Evolutionary conservation across 1,140 invertebrate species (phyloP).

Genomic region (Acarapis woodi): DNA sequence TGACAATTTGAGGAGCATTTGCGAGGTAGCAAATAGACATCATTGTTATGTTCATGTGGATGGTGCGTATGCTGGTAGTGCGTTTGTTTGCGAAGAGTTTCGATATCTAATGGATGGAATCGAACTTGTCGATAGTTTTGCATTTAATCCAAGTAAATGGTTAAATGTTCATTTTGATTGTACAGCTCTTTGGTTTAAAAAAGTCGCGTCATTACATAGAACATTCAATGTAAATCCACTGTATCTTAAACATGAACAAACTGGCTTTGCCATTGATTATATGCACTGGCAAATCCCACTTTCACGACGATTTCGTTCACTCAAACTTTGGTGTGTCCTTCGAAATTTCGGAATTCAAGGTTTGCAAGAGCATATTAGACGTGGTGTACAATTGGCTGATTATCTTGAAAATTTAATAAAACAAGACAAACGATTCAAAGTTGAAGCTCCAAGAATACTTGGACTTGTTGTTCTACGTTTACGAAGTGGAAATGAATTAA

Average conservation of each 20-base stretch:
- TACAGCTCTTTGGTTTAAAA: constrained; percentile 65
- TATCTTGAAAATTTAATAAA: constrained; percentile 38
- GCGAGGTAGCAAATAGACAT: constrained; percentile 39
- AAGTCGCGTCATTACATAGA: constrained; percentile 56
- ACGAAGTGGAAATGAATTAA: constrained; percentile 57
- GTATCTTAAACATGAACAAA: constrained; percentile 89
- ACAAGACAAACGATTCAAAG: constrained; percentile 41
- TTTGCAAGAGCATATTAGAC: constrained; percentile 41
- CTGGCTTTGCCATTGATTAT: constrained; percentile 79
- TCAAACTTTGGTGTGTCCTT: constrained; percentile 84
- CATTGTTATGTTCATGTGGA: constrained; percentile 61
- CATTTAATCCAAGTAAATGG: constrained; percentile 93
- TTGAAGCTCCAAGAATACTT: constrained; percentile 34
- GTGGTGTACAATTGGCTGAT: constrained; percentile 38
- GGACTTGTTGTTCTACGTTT: constrained; percentile 65
- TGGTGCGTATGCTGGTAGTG: constrained; percentile 58
- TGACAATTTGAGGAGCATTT: constrained; percentile 52
- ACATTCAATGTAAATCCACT: constrained; percentile 88
- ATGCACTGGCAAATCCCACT: constrained; percentile 77
- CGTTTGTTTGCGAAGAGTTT: constrained; percentile 81
- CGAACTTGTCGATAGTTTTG: constrained; percentile 61
- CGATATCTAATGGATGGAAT: constrained; percentile 58
- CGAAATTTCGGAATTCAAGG: constrained; percentile 44
- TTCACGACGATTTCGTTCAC: constrained; percentile 53
- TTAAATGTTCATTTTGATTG: constrained; percentile 83